Base-by-base conservation (phyloP, 2,888 invertebrate species). In the Smittia aterrima region DNA sequence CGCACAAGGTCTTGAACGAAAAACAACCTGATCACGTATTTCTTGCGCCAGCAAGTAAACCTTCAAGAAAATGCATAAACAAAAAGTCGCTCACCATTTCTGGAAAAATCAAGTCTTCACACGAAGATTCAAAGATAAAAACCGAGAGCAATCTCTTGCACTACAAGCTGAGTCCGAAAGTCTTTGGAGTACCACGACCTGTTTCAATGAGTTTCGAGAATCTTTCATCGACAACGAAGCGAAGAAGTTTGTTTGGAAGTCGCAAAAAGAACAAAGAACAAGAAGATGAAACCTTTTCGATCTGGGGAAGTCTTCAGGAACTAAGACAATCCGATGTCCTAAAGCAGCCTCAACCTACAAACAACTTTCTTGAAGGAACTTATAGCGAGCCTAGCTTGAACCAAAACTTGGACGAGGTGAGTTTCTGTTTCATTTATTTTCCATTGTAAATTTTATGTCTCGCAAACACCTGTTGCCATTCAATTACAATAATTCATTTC, bases 361-460 rank as follows among this genome's bases (percentile, higher is more conserved):
- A n/a, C 32, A 78, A 78, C 76, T 75, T 81, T 25, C 76, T 85
- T 67, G 84, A 86, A 62, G 85, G 84, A 27, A 85, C 89, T 0
- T 86, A 87, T 77, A 90, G 89, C 81, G 90, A 89, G 81, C 90
- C 90, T 0, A 89, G 89, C 80, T 83, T 90, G 16, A 88, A 78
- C 86, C 84, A 64, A 82, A 27, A 27, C 41, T 18, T 18, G n/a
- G 77, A 75, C 74, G 72, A 75, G 71, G 73, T 72, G 74, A 75
- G 75, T 75, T 67, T 16, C 13, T 7, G 3, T 6, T 11, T 47
- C 3, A 13, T 7, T 6, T 70, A 16, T 25, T 1, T 1, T 1
- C 16, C 24, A 66, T 67, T 27, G 20, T 24, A 16, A 2, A 22
- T 68, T 47, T 70, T 20, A 11, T 16, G 22, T 24, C 25, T 54